Percentiles rank a stretch among this genome's conserved stretches.
phyloP scores from a whole-genome alignment of 1,140 invertebrate species.

The Calliopsis andreniformis region DNA sequence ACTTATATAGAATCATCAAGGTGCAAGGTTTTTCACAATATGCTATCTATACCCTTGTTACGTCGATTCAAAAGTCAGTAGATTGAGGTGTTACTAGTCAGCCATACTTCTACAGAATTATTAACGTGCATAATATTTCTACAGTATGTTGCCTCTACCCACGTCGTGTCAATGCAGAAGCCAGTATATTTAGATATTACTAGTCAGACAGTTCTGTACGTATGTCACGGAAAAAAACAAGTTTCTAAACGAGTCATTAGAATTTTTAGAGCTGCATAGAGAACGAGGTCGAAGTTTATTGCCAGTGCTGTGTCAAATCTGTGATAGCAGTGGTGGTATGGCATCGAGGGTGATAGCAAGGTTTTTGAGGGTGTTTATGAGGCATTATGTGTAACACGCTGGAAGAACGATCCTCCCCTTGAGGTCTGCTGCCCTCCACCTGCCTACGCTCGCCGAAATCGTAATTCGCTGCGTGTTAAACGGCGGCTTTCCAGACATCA shows the following conservation, averaged over 20 bases:
- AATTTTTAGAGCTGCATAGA: slow-evolving; percentile 25
- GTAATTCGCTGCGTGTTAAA: slow-evolving; percentile 65
- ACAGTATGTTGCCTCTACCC: no score
- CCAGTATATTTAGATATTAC: no score
- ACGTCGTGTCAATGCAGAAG: no score
- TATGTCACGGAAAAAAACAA: neutral
- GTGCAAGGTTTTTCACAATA: no score
- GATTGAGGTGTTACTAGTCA: no score
- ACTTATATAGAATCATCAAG: no score
- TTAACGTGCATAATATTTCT: no score
- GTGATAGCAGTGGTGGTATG: slow-evolving; percentile 68
- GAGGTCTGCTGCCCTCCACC: slow-evolving; percentile 71
- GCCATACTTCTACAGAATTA: no score
- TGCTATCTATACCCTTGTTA: no score
- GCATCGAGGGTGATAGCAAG: slow-evolving; percentile 74
- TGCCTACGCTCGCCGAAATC: slow-evolving; percentile 72
- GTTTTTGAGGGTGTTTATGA: slow-evolving; percentile 81
- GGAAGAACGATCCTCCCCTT: slow-evolving; percentile 78
- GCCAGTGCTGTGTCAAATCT: slow-evolving; percentile 71
- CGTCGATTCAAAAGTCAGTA: no score
- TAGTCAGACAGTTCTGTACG: no score
- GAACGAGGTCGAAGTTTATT: slow-evolving; percentile 78
- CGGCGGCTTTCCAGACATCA: slow-evolving; percentile 27
- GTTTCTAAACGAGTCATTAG: neutral
- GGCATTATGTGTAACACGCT: slow-evolving; percentile 81